Base-by-base conservation (phyloP, 2,888 invertebrate genomes). In the Doris montereyensis region DNA sequence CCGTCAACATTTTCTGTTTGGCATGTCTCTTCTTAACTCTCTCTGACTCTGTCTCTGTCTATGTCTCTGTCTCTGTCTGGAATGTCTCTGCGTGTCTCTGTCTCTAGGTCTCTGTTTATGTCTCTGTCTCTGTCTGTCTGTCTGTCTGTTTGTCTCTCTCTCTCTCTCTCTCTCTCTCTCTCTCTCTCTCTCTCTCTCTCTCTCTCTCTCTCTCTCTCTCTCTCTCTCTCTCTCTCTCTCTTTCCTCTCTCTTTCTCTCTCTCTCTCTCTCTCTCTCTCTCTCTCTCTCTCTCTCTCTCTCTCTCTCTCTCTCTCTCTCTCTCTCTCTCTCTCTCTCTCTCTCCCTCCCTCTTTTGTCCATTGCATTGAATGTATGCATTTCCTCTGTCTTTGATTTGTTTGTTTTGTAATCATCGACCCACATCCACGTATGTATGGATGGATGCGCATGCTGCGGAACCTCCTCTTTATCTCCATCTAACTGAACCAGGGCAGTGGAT, bases 211-310 rank as follows among this genome's bases (percentile, higher is more conserved):
- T 28, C 1, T 28, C 30, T 28, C 30, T 68, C 68, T 68, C 30
- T 68, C 68, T 68, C 68, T 68, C 68, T 28, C 68, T 68, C 68
- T 68, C 68, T 68, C 68, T 68, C 26, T 68, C 30, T 68, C 68
- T 68, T 32, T 68, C 68, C 30, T 26, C 68, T 68, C 68, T 28
- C 68, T 68, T 10, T 41, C 52, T 68, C 3, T 68, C 68, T 68
- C 26, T 68, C 68, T 28, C 26, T 68, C 34, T 68, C 26, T 68
- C 68, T 68, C 26, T 28, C 68, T 26, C 67, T 26, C n/a, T 68
- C 28, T 68, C n/a, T 68, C 28, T 28, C 28, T 68, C n/a, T 28
- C 28, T 68, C n/a, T 28, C 28, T 68, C n/a, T 28, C 28, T 68
- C n/a, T 68, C 28, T 68, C 1, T 68, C 28, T 68, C 1, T 68